Conservation (phyloP, 2,113 vertebrate species). For the Chaetodon auriga region DNA sequence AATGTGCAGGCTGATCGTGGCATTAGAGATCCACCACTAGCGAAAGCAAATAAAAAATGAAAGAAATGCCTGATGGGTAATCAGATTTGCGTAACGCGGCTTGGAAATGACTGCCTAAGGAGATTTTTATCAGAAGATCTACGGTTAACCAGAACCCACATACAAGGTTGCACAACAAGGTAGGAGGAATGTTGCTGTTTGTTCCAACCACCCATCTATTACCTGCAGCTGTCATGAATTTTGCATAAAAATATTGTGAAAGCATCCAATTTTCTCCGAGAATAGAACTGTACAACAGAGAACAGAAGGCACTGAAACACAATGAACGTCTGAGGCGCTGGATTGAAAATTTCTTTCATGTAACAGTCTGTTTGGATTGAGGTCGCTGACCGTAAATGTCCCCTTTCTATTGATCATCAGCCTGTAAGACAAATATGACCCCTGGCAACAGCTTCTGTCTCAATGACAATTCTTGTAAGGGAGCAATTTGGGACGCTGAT, state of each 20-base stretch:
- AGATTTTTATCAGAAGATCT: slow-evolving; percentile 27
- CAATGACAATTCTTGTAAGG: background rate
- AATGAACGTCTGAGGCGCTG: background rate
- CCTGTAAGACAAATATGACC: slow-evolving; percentile 44
- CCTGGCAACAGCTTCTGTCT: slow-evolving; percentile 8
- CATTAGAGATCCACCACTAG: background rate
- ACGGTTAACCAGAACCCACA: slow-evolving; percentile 50
- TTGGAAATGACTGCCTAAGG: slow-evolving; percentile 13
- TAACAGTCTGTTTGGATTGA: background rate
- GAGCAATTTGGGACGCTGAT: slow-evolving; percentile 13
- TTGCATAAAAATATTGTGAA: slow-evolving; percentile 16
- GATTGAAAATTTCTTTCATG: background rate
- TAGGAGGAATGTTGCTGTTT: slow-evolving; percentile 61
- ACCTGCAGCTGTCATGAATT: slow-evolving; percentile 51
- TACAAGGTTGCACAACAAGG: slow-evolving; percentile 64
- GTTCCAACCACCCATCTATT: slow-evolving; percentile 41
- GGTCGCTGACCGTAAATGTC: slow-evolving; percentile 9
- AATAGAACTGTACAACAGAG: slow-evolving; percentile 22
- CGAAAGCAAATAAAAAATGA: background rate
- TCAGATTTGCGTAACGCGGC: slow-evolving; percentile 20
- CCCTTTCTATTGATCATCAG: slow-evolving; percentile 36
- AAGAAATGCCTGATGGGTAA: slow-evolving; percentile 1
- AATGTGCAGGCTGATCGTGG: background rate
- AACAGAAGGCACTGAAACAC: background rate
- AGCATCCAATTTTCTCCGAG: slow-evolving; percentile 7